Evolutionary conservation across 2,888 invertebrate species (phyloP).

Genomic region (Clivina fossor): DNA sequence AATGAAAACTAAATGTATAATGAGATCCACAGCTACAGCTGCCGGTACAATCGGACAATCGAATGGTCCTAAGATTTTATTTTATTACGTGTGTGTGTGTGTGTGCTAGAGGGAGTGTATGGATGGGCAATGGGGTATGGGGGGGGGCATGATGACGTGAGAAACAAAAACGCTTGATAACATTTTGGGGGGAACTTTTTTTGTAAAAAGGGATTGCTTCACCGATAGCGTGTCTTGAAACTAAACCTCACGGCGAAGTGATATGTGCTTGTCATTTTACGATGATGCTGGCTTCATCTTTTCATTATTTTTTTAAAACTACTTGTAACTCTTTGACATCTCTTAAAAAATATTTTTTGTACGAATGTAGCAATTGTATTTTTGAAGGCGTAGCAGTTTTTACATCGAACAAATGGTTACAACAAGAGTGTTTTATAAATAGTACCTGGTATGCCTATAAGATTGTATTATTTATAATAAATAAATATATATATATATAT

Average conservation of each 20-base stretch:
- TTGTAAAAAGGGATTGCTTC: slow-evolving; percentile 29
- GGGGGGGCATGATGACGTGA: slow-evolving; percentile 16
- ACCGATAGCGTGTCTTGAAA: slow-evolving; percentile 30
- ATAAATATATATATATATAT: slow-evolving; percentile 11
- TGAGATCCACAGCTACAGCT: slow-evolving; percentile 12
- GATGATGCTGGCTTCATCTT: not conserved
- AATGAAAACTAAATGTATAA: slow-evolving; percentile 9
- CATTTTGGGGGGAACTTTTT: slow-evolving; percentile 24
- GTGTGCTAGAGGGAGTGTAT: not conserved
- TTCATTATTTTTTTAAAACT: not conserved
- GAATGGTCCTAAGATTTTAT: slow-evolving; percentile 27
- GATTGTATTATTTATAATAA: slow-evolving; percentile 19
- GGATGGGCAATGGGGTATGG: not conserved
- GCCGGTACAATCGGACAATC: slow-evolving; percentile 26
- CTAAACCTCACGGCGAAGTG: slow-evolving; percentile 2
- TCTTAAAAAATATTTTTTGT: slow-evolving; percentile 27
- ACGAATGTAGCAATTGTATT: slow-evolving; percentile 25
- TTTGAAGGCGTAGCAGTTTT: slow-evolving; percentile 25
- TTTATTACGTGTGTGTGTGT: too few relatives aligned
- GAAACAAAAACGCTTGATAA: not conserved
- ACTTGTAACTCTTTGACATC: slow-evolving; percentile 1
- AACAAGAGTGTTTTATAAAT: slow-evolving; percentile 17
- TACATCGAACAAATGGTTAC: slow-evolving; percentile 23
- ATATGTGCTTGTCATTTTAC: not conserved
- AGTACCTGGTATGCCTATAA: slow-evolving; percentile 28